Evolutionary conservation across 2,888 invertebrate genomes (phyloP), one percentile per base, ranked within the genome.

Genomic region (Zonitis immaculata): DNA sequence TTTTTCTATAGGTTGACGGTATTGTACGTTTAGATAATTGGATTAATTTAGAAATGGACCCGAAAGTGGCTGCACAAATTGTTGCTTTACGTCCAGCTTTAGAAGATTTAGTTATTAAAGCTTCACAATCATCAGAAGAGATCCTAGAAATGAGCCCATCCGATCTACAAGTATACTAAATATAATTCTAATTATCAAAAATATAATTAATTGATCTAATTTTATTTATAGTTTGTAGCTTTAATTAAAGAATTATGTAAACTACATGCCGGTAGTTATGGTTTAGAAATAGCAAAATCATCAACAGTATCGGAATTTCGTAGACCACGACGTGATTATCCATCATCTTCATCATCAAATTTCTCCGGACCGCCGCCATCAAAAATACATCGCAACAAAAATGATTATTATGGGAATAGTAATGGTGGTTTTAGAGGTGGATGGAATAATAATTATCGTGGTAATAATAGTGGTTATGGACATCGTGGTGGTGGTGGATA

Each of bases 1-100:
- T 74, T 55, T 56, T 69, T 52, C 47, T 42, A 6, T 67, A 84
- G 68, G 78, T 88, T 1, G 88, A 89, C 50, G 82, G 84, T 46
- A 77, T 88, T 20, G 86, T 96, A 1, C 83, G 89, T 0, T 75
- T 98, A 2, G 98, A 98, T 76, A 91, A 92, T 73, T 97, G 97
- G 96, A 83, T 98, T 44, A 94, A 92, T 75, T 80, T 98, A 54
- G 83, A 88, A 11, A 95, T 97, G 86, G 81, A 88, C 51, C 85
- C 90, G 0, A 73, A 79, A 30, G 74, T 85, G 7, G 98, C 97
- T 0, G 88, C 94, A 0, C 80, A 86, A 28, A 82, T 98, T 49
- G 85, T 91, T 0, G 90, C 94, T 1, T 77, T 99, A 6, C 82
- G 96, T 26, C 95, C 96, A 0, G 91, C 91, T 2, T 71, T 98